Base-by-base conservation (phyloP, 2,113 vertebrate species). In the Cygnus atratus region DNA sequence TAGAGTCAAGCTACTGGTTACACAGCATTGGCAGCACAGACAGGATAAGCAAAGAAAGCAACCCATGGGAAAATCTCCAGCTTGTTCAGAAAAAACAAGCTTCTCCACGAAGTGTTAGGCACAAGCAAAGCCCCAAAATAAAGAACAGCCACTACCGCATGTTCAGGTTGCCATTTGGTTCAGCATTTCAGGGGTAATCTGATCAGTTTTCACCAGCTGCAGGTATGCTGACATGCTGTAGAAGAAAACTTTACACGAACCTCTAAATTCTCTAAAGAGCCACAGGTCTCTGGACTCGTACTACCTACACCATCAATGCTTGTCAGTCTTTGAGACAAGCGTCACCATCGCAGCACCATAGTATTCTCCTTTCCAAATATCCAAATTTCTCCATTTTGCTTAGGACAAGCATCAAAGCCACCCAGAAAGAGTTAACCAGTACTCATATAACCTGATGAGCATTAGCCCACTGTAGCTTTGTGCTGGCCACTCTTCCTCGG, bases 251-350 rank as follows among this genome's bases (percentile, higher is more conserved):
- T 33, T 14, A 39, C 37, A 6, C 6, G 26, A 24, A 14, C 8
- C 44, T 12, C 3, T 16, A 17, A 14, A 22, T 59, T 67, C 61
- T 10, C 1, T 1, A 3, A 11, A 39, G 67, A 9, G 12, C 17
- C 20, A 4, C 35, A 22, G 78, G 58, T 41, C 54, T 55, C 1
- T 0, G n/a, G 22, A 2, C 65, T 50, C 7, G 1, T 1, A 1
- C 29, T 29, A 7, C 44, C 52, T 26, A 12, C 43, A 1, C n/a
- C 12, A 7, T 2, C 28, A 8, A 2, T 4, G 33, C 48, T 35
- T 12, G 18, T 18, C 43, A 15, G 18, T 17, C 76, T 35, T 52
- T 14, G 1, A 55, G 59, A 17, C 5, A 31, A 48, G 31, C 1
- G 11, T 6, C 17, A 21, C n/a, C 19, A 3, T 3, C 7, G 12